These are phyloP conservation scores for Phrynocephalus versicolor DNA, from an alignment of 2,113 vertebrate species.

Conservation along the genomic window DNA sequence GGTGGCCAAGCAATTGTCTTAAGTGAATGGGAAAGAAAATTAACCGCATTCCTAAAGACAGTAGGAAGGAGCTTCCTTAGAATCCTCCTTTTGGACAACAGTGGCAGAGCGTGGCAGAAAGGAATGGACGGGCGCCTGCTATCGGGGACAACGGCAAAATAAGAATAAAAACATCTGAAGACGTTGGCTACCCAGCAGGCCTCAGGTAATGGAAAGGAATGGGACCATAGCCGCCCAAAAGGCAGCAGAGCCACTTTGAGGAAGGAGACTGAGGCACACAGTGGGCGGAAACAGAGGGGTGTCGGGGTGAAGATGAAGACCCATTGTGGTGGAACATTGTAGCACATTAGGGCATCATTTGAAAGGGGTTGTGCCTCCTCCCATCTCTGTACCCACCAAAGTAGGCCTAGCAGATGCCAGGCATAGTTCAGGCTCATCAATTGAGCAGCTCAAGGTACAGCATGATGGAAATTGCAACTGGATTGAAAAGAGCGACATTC, in stretches of 20 bases:
- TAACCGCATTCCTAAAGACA: slow-evolving; percentile 59
- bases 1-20: slow-evolving; percentile 45
- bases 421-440: not conserved
- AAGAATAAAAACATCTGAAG: slow-evolving; percentile 48
- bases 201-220: slow-evolving; percentile 61
- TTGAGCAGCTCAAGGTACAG: not conserved
- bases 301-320: slow-evolving; percentile 56
- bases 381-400: not conserved
- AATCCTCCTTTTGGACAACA: slow-evolving; percentile 64
- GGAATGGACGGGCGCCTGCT: slow-evolving; percentile 67
- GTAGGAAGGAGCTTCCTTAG: slow-evolving; percentile 49
- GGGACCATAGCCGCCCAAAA: slow-evolving; percentile 64
- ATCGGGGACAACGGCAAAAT: slow-evolving; percentile 55
- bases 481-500: too few relatives aligned
- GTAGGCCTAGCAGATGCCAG: not conserved
- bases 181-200: slow-evolving; percentile 64
- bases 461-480: not conserved
- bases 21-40: slow-evolving; percentile 43
- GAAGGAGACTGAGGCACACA: slow-evolving; percentile 44
- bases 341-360: not conserved
- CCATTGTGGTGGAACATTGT: not conserved
- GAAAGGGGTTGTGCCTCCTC: not conserved
- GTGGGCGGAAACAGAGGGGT: slow-evolving; percentile 59
- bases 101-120: slow-evolving; percentile 56
- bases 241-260: slow-evolving; percentile 49